Conservation (phyloP, 2,797 vertebrate genomes). For the Perodicticus potto region DNA sequence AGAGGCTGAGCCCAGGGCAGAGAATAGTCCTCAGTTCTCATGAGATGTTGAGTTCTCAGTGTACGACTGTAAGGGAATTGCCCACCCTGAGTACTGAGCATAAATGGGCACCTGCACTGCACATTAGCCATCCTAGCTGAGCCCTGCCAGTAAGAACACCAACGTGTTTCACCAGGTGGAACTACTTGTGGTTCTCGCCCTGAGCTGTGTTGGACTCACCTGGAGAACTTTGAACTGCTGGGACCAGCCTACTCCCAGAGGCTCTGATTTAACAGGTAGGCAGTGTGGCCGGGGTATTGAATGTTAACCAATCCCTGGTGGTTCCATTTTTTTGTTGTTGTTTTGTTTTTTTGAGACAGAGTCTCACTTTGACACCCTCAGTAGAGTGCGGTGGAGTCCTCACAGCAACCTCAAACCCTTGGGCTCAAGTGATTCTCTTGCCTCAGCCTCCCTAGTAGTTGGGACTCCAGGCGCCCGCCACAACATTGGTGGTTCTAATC, state of each 20-base stretch:
- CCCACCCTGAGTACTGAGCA: rapidly evolving
- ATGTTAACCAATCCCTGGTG: neutral
- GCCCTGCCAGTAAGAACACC: neutral
- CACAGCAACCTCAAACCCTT: no score
- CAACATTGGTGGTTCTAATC: neutral
- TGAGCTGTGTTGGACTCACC: neutral
- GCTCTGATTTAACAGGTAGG: neutral
- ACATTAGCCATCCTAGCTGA: neutral
- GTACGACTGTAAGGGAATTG: rapidly evolving
- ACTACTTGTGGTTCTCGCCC: neutral
- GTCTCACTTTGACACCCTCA: no score
- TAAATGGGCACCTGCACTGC: rapidly evolving
- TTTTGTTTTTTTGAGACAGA: no score
- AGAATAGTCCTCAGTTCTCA: neutral
- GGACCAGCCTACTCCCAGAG: rapidly evolving
- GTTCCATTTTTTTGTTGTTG: neutral
- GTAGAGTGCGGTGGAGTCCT: no score
- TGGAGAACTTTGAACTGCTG: neutral
- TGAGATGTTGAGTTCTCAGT: rapidly evolving
- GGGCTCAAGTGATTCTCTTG: no score
- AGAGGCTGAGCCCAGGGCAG: neutral
- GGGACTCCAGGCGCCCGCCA: no score
- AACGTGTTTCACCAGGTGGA: rapidly evolving
- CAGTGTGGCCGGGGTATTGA: neutral
- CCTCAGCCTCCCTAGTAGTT: no score